These are phyloP conservation scores for Sarcoramphus papa DNA, from an alignment of 2,797 vertebrate species.

Conservation along the genomic window DNA sequence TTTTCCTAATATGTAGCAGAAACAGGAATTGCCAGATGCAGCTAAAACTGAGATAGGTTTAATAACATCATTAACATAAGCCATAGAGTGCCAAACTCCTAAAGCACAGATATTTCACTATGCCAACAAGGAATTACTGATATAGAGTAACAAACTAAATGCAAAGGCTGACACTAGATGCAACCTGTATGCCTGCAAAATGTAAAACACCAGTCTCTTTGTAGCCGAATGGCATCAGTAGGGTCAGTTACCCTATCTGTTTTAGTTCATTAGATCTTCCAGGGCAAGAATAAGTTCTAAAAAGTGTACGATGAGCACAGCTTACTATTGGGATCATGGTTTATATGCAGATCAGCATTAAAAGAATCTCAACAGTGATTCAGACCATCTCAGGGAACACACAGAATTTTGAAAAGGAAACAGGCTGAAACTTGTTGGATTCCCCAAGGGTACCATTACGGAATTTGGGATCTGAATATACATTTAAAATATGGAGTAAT, in stretches of 20 bases:
- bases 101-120: background rate
- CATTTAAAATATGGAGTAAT: background rate
- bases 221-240: background rate
- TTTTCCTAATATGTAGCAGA: background rate
- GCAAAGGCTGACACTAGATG: background rate
- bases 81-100: background rate
- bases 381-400: background rate
- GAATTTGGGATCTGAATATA: background rate
- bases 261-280: background rate
- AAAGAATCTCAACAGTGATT: background rate
- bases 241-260: background rate
- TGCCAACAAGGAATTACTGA: background rate
- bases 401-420: background rate
- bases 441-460: background rate
- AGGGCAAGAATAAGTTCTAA: background rate
- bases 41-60: background rate
- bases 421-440: background rate
- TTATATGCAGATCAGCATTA: background rate
- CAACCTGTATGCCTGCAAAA: background rate
- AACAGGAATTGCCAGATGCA: background rate
- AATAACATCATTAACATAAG: background rate
- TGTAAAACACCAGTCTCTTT: background rate
- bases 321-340: background rate
- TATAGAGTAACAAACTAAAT: background rate
- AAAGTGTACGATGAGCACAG: background rate